Evolutionary conservation across 2,113 vertebrate genomes (phyloP).

Genomic region (Phyllostomus hastatus): DNA sequence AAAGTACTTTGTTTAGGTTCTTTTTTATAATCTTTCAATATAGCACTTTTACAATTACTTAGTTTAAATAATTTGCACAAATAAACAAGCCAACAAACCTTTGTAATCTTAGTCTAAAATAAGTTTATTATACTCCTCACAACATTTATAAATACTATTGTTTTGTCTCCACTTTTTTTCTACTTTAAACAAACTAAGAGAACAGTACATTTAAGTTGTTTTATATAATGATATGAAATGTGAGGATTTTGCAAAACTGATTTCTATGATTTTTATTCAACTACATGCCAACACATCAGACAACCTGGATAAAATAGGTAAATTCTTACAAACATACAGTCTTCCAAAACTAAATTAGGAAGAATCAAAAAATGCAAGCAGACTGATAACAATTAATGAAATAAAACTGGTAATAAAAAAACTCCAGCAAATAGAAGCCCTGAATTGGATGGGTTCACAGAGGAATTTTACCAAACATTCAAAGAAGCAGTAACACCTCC

Average conservation of each 20-base stretch:
- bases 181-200: not conserved
- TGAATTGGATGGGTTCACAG: too few species aligned
- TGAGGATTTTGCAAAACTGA: not conserved
- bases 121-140: not conserved
- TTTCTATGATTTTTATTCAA: not conserved
- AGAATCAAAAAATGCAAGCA: too few species aligned
- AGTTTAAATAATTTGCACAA: conserved; percentile 5
- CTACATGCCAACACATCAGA: too few species aligned
- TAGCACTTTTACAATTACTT: conserved; percentile 4
- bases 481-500: too few species aligned
- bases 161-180: not conserved
- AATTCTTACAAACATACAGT: too few species aligned
- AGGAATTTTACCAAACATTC: too few species aligned
- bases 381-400: too few species aligned
- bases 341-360: too few species aligned
- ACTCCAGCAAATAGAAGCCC: too few species aligned
- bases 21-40: not conserved
- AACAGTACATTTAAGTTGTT: not conserved
- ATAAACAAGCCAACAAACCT: not conserved
- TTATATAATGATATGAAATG: not conserved
- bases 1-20: not conserved
- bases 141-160: not conserved
- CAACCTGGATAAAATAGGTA: too few species aligned
- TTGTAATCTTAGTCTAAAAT: not conserved
- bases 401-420: too few species aligned